Percentiles rank a stretch among this genome's conserved stretches.
These are phyloP conservation scores for Athalia cordata DNA, from an alignment of 2,888 invertebrate species.

Conservation along the genomic window DNA sequence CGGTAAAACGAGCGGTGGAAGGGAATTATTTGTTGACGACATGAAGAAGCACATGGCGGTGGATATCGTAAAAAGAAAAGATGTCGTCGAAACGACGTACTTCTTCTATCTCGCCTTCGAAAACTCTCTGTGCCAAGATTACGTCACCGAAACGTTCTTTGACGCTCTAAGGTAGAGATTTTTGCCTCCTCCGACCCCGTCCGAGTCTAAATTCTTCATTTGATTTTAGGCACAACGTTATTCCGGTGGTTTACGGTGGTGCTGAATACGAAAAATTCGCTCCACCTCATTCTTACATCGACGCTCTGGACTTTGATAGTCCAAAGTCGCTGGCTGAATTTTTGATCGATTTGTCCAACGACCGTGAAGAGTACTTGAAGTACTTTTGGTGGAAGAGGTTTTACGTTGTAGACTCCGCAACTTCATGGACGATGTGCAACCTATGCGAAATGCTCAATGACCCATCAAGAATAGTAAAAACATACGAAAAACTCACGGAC, in stretches of 20 bases:
- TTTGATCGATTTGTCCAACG: conserved; percentile 74
- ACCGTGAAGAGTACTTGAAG: conserved; percentile 78
- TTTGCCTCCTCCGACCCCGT: conserved; percentile 70
- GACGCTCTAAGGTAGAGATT: conserved; percentile 75
- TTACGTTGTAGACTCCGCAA: conserved; percentile 74
- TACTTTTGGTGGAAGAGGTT: conserved; percentile 81
- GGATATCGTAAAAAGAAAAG: conserved; percentile 79
- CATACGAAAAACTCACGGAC: conserved; percentile 48
- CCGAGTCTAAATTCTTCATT: neutral
- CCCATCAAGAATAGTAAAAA: neutral
- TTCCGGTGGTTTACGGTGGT: conserved; percentile 83
- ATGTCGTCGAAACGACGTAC: conserved; percentile 76
- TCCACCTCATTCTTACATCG: conserved; percentile 80
- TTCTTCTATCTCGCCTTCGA: conserved; percentile 84
- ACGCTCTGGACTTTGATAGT: conserved; percentile 78
- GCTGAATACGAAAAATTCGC: conserved; percentile 78
- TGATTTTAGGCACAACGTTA: conserved; percentile 70
- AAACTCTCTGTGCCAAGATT: conserved; percentile 82
- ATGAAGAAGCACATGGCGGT: conserved; percentile 77
- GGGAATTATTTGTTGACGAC: conserved; percentile 73
- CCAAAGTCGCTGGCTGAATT: conserved; percentile 77
- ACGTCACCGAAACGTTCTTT: conserved; percentile 82
- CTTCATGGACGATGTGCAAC: conserved; percentile 76
- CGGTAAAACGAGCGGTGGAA: conserved; percentile 73
- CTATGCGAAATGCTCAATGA: conserved; percentile 76